These are phyloP conservation scores for Ctenicera cuprea DNA, from an alignment of 2,888 invertebrate species.

Conservation along the genomic window DNA sequence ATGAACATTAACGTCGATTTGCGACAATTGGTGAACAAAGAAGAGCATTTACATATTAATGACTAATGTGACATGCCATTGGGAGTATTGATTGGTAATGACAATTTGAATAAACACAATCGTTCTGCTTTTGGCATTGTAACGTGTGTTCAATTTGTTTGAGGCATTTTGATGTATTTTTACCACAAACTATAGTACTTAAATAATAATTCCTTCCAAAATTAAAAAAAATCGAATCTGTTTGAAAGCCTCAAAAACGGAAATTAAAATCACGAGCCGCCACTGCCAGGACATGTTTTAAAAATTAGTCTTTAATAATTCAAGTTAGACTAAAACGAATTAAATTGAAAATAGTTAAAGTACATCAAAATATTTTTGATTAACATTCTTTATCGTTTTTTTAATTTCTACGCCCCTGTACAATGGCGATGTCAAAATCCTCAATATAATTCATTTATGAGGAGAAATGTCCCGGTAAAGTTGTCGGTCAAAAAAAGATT, in stretches of 20 bases:
- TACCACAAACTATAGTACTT: too few species aligned
- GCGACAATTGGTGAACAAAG: slow-evolving; percentile 47
- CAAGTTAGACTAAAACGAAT: too few species aligned
- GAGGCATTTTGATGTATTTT: neutral
- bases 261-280: too few species aligned
- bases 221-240: too few species aligned
- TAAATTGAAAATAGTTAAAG: too few species aligned
- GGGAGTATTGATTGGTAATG: slow-evolving; percentile 42
- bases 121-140: slow-evolving; percentile 39
- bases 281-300: too few species aligned
- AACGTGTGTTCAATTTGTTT: slow-evolving; percentile 9
- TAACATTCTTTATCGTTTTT: too few species aligned
- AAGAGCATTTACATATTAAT: slow-evolving; percentile 48
- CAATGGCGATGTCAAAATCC: neutral
- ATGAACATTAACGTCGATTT: slow-evolving; percentile 45
- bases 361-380: too few species aligned
- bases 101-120: slow-evolving; percentile 44
- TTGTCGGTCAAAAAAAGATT: neutral
- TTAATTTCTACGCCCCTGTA: neutral
- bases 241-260: too few species aligned
- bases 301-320: too few species aligned
- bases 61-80: slow-evolving; percentile 43
- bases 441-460: slow-evolving; percentile 9
- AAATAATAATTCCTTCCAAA: too few species aligned
- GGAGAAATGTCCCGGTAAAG: neutral